Evolutionary conservation across 2,888 invertebrate genomes (phyloP).

Genomic region (Melinaea menophilus): DNA sequence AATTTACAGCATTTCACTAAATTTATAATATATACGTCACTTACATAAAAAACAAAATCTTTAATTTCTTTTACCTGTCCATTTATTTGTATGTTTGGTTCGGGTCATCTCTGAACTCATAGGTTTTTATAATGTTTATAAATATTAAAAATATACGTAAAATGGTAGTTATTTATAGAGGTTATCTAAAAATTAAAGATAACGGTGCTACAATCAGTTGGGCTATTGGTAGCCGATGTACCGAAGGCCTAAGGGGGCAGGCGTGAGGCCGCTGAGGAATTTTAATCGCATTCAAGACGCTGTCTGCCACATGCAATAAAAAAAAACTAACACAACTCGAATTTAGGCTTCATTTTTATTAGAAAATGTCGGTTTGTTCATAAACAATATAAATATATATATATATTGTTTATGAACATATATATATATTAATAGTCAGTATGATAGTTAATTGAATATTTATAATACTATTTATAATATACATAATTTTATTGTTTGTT

Average conservation of each 20-base stretch:
- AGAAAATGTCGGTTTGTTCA: background rate
- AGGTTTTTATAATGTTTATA: no score
- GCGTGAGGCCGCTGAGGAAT: slow-evolving; percentile 74
- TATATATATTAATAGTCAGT: no score
- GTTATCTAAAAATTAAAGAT: background rate
- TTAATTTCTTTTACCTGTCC: no score
- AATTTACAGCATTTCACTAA: background rate
- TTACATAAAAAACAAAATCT: no score
- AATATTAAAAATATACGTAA: background rate
- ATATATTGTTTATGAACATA: no score
- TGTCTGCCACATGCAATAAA: slow-evolving; percentile 44
- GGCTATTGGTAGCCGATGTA: slow-evolving; percentile 16
- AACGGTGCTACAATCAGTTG: slow-evolving; percentile 6
- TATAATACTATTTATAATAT: no score
- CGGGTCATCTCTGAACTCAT: no score
- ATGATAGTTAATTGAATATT: no score
- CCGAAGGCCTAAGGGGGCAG: slow-evolving; percentile 50
- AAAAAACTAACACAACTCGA: slow-evolving; percentile 47
- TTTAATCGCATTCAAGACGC: slow-evolving; percentile 72
- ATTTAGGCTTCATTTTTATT: slow-evolving; percentile 43
- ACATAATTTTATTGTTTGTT: background rate
- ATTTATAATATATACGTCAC: background rate
- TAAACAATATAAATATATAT: background rate
- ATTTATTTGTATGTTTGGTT: no score
- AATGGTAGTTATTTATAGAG: no score